Conservation (phyloP, 1,140 invertebrate genomes). For the Leptinotarsa undecemlineata region DNA sequence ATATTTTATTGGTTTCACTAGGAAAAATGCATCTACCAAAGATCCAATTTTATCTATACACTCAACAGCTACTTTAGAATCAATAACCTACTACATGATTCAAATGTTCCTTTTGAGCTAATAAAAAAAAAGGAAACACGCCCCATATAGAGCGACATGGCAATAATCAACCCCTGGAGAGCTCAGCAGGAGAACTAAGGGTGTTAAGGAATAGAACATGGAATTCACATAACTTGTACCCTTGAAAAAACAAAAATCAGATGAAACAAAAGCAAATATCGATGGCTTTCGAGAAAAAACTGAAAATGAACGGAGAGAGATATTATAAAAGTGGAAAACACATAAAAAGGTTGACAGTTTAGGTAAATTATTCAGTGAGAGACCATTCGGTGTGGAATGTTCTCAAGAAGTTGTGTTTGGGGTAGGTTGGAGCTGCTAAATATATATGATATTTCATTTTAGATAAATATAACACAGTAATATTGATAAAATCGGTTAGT, state of each 20-base stretch:
- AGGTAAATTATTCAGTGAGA: neutral
- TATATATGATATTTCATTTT: too few relatives aligned
- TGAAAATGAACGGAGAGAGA: constrained; percentile 32
- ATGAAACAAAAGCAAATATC: neutral
- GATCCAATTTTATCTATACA: too few relatives aligned
- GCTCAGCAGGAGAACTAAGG: neutral
- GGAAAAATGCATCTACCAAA: too few relatives aligned
- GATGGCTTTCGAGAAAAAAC: constrained; percentile 17
- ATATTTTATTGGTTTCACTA: too few relatives aligned
- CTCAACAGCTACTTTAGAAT: neutral
- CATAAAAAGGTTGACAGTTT: constrained; percentile 27
- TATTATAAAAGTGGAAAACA: constrained; percentile 40
- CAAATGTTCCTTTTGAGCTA: neutral
- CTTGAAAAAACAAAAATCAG: constrained; percentile 14
- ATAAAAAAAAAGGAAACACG: neutral
- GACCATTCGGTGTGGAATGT: constrained; percentile 16
- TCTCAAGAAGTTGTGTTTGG: constrained; percentile 13
- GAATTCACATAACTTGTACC: constrained; percentile 30
- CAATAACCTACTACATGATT: neutral
- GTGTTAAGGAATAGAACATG: constrained; percentile 24
- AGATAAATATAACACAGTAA: too few relatives aligned
- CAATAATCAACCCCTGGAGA: constrained; percentile 6
- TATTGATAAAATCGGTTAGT: too few relatives aligned
- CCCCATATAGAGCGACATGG: neutral
- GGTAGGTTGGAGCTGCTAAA: neutral